A percentile compares a stretch with the other conserved stretches of the same genome.
Evolutionary conservation across 2,113 vertebrate genomes (phyloP).

Genomic region (Melanerpes aurifrons): DNA sequence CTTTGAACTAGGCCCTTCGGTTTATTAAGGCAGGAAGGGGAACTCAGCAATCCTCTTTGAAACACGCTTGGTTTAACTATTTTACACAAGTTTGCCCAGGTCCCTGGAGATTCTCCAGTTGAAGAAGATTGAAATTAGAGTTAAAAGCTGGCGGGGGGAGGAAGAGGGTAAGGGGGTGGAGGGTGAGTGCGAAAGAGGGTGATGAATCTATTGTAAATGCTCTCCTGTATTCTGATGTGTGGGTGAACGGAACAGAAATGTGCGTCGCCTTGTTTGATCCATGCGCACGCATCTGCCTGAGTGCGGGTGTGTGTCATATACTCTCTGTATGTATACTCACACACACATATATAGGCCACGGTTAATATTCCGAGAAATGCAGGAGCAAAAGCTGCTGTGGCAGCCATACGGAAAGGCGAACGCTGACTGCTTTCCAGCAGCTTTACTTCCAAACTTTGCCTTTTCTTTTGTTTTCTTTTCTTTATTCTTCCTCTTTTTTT

Average conservation of each 20-base stretch:
- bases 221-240: neutral
- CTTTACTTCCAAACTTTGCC: slow-evolving; percentile 44
- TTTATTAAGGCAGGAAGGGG: slow-evolving; percentile 36
- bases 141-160: slow-evolving; percentile 23
- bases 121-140: slow-evolving; percentile 67
- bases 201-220: slow-evolving; percentile 50
- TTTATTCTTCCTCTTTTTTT: neutral
- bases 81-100: slow-evolving; percentile 59
- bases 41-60: slow-evolving; percentile 46
- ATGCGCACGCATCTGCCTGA: neutral
- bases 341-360: neutral
- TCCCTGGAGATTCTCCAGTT: slow-evolving; percentile 55
- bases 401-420: neutral
- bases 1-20: slow-evolving; percentile 53
- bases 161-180: neutral
- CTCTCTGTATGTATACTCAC: neutral
- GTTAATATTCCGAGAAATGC: slow-evolving; percentile 11
- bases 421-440: neutral
- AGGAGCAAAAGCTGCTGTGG: neutral
- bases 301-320: neutral
- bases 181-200: slow-evolving; percentile 37
- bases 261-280: slow-evolving; percentile 35
- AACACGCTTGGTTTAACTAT: slow-evolving; percentile 63
- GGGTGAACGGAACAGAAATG: slow-evolving; percentile 5
- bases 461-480: slow-evolving; percentile 49